These are phyloP conservation scores for Rhodinocichla rosea DNA, from an alignment of 2,113 vertebrate genomes.

Conservation along the genomic window DNA sequence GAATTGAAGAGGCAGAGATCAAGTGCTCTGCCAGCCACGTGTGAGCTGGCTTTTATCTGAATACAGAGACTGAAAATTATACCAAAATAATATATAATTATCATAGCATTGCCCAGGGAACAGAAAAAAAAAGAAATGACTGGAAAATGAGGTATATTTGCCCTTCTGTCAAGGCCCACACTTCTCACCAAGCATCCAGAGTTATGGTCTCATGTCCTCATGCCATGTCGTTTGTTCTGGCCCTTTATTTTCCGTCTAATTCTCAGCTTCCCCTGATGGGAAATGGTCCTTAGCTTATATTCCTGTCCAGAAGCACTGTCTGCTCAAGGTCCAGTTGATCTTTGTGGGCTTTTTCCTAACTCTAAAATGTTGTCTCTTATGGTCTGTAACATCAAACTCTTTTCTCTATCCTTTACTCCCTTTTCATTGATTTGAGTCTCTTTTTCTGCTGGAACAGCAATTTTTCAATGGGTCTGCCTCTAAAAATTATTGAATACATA, in stretches of 20 bases:
- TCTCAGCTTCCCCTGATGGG: background rate
- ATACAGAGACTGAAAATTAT: background rate
- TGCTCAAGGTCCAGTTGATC: background rate
- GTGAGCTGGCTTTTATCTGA: background rate
- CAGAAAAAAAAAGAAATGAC: background rate
- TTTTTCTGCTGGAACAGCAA: background rate
- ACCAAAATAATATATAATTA: background rate
- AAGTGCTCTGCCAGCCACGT: background rate
- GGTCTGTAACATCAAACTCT: background rate
- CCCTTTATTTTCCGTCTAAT: background rate
- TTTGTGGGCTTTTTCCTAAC: background rate
- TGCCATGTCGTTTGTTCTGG: background rate
- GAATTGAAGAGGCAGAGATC: slow-evolving; percentile 2
- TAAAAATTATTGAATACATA: background rate
- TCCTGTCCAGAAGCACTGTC: background rate
- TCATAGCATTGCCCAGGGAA: background rate
- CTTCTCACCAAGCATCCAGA: background rate
- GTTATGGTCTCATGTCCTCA: accelerated
- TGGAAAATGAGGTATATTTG: background rate
- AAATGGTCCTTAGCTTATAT: background rate
- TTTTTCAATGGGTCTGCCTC: background rate
- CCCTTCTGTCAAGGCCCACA: background rate
- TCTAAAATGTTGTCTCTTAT: background rate
- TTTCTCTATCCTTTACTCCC: background rate
- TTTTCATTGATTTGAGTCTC: background rate